Evolutionary conservation across 2,113 vertebrate species (phyloP).

Genomic region (Bambusicola thoracicus): DNA sequence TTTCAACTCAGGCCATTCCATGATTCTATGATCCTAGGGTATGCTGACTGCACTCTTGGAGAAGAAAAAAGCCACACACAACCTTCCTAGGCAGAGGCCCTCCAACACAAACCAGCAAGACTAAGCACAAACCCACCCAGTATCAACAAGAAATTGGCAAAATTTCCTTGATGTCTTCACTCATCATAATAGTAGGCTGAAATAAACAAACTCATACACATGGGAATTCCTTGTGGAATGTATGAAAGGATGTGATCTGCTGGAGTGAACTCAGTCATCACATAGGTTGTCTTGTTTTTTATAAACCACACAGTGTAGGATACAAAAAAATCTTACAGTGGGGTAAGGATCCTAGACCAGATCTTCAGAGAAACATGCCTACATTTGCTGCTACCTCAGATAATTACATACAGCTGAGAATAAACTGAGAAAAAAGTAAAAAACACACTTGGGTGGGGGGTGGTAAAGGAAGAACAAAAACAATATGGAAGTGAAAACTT

Average conservation of each 20-base stretch:
- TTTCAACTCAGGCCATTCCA: too few species aligned
- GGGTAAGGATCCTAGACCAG: neutral
- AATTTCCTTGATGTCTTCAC: neutral
- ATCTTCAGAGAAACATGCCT: neutral
- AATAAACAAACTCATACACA: neutral
- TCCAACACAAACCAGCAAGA: neutral
- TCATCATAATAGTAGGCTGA: neutral
- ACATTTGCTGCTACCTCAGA: neutral
- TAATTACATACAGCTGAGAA: neutral
- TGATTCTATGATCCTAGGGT: rapidly evolving
- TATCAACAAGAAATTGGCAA: neutral
- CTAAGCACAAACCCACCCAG: rapidly evolving
- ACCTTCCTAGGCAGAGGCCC: neutral
- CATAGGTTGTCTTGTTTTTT: neutral
- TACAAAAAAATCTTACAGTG: neutral
- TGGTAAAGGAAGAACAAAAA: neutral
- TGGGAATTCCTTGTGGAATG: neutral
- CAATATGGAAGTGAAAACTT: neutral
- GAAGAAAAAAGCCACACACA: neutral
- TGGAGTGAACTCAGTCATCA: neutral
- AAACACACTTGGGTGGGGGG: rapidly evolving
- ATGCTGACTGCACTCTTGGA: neutral
- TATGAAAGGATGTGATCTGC: neutral
- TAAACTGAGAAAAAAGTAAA: neutral
- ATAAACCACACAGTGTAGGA: neutral